phyloP scores from a whole-genome alignment of 1,140 invertebrate genomes.

The Drosophila neocordata region DNA sequence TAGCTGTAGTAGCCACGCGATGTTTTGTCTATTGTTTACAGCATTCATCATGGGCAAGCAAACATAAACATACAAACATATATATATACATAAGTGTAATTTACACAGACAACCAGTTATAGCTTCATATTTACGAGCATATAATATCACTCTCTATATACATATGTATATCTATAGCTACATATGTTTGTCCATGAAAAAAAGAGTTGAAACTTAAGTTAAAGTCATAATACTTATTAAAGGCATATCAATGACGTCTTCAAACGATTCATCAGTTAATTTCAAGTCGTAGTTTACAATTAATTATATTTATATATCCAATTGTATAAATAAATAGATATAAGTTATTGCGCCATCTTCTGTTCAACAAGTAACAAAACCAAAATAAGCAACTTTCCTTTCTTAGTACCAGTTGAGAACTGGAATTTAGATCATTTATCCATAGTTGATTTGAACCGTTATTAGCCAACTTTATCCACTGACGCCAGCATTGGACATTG shows the following conservation, averaged over 20 bases:
- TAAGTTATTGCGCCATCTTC: slow-evolving; percentile 5
- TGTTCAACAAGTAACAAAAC: background rate
- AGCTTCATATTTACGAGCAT: slow-evolving; percentile 41
- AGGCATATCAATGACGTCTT: background rate
- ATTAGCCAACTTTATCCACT: background rate
- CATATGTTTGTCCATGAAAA: slow-evolving; percentile 45
- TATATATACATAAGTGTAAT: slow-evolving; percentile 28
- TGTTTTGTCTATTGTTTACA: slow-evolving; percentile 55
- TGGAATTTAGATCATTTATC: slow-evolving; percentile 19
- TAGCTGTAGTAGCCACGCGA: slow-evolving; percentile 34
- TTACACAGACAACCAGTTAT: slow-evolving; percentile 48
- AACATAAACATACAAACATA: background rate
- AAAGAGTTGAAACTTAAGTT: slow-evolving; percentile 31
- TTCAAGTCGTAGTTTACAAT: background rate
- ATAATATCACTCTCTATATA: background rate
- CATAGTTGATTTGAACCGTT: slow-evolving; percentile 9
- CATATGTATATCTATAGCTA: background rate
- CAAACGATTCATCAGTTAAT: slow-evolving; percentile 1
- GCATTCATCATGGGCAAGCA: slow-evolving; percentile 29
- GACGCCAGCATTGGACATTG: background rate
- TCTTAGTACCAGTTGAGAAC: slow-evolving; percentile 13
- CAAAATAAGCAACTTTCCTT: slow-evolving; percentile 10
- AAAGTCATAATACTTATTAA: slow-evolving; percentile 19
- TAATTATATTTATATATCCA: background rate
- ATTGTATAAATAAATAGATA: background rate